Base-by-base conservation (phyloP, 1,140 invertebrate species). In the Linepithema humile region DNA sequence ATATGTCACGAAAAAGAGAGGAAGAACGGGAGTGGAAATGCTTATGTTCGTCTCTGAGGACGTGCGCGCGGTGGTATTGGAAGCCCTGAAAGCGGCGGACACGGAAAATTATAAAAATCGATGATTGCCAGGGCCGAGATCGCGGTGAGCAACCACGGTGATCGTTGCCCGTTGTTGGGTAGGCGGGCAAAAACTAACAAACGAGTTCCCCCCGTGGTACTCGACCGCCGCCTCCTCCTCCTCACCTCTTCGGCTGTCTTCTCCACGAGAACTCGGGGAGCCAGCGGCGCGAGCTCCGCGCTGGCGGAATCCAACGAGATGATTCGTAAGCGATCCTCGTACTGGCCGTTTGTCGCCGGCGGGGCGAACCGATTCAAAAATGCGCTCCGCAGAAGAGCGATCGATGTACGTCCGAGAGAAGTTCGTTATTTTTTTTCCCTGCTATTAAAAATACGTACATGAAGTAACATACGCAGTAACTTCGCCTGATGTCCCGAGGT, bases 151-250 rank as follows among this genome's bases (percentile, higher is more conserved):
- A 29, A 38, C 65, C 59, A 75, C 60, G 57, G 50, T 74, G 83
- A 84, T 82, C 70, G 75, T 75, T 84, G 57, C 26, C 15, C 57
- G 64, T 53, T 32, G 67, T 85, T 67, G 86, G 83, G 85, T 87
- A 88, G 80, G 67, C 69, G 64, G 65, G 73, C 90, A 92, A 93
- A 93, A 92, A 92, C 86, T 84, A 90, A 90, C 87, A 92, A 92
- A 92, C 91, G 90, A 91, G 91, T 92, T 91, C 90, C 89, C 82
- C 88, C 59, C 38, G 53, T 60, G 67, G 77, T 73, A 65, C 82
- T 59, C 48, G 70, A 80, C 75, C 85, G 85, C 75, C 78, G 74
- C 35, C 83, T 85, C 70, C 78, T 73, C 83, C 72, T 74, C 29
- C 84, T 80, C 60, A 38, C 57, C 83, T 65, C 65, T 40, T 74